These are phyloP conservation scores for Melanophora roralis DNA, from an alignment of 2,888 invertebrate genomes.

Conservation along the genomic window DNA sequence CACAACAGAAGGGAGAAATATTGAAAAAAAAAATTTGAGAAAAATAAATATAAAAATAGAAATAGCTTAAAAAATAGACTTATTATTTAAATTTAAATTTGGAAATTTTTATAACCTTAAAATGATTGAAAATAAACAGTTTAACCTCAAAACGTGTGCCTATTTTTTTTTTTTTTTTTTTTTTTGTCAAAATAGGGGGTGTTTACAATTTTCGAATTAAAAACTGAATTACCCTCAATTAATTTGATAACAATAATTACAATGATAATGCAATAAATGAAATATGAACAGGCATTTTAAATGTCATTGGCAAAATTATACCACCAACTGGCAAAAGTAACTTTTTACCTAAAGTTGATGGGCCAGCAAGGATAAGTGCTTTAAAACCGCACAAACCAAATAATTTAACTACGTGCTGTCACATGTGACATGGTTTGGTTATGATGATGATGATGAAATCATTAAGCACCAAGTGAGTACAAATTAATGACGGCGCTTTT, in stretches of 20 bases:
- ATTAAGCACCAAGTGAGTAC: constrained; percentile 46
- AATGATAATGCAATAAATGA: constrained; percentile 57
- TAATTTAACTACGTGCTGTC: constrained; percentile 50
- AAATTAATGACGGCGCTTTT: constrained; percentile 54
- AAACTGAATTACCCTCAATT: constrained; percentile 69
- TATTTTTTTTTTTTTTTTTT: background rate
- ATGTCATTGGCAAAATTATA: constrained; percentile 48
- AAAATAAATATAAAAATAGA: too few relatives aligned
- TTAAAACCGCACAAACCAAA: constrained; percentile 39
- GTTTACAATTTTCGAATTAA: constrained; percentile 14
- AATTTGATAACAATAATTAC: constrained; percentile 66
- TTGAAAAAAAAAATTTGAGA: too few relatives aligned
- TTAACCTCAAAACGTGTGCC: constrained; percentile 4
- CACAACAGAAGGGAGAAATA: too few relatives aligned
- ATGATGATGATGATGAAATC: constrained; percentile 53
- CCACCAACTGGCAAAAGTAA: constrained; percentile 47
- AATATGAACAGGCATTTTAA: constrained; percentile 53
- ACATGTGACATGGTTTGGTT: constrained; percentile 55
- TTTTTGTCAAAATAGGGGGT: constrained; percentile 22
- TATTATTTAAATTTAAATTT: background rate
- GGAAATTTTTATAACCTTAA: background rate
- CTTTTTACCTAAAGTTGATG: constrained; percentile 25
- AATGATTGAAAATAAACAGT: background rate
- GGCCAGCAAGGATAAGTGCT: constrained; percentile 39
- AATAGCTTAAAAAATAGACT: too few relatives aligned